phyloP scores from a whole-genome alignment of 2,888 invertebrate species.

The Phlogophora meticulosa region DNA sequence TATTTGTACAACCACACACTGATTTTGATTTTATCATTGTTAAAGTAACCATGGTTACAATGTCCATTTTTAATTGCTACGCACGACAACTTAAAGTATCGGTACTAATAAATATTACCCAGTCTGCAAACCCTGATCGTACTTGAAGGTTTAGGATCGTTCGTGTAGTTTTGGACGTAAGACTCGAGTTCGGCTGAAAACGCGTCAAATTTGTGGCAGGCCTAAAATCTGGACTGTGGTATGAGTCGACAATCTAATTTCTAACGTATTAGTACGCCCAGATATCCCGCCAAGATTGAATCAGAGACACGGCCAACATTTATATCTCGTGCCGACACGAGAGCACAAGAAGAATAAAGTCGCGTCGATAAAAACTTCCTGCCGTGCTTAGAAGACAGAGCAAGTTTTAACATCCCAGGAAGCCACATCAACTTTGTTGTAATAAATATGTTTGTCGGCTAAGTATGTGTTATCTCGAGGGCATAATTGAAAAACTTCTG shows the following conservation, averaged over 20 bases:
- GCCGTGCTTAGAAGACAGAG: conserved; percentile 22
- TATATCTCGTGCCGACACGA: neutral
- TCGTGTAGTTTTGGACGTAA: too few relatives aligned
- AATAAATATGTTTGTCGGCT: conserved; percentile 82
- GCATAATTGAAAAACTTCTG: conserved; percentile 89
- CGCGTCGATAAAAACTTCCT: conserved; percentile 34
- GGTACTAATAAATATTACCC: neutral
- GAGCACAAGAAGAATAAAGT: conserved; percentile 30
- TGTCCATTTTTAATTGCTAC: neutral
- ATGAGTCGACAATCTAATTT: neutral
- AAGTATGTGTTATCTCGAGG: conserved; percentile 79
- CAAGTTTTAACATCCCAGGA: conserved; percentile 52
- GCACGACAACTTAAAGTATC: neutral
- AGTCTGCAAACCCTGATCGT: neutral
- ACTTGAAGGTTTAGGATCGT: neutral
- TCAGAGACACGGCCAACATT: neutral
- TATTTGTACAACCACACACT: too few relatives aligned
- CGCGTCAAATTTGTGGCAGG: neutral
- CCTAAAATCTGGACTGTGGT: neutral
- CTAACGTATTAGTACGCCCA: neutral
- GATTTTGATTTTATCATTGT: too few relatives aligned
- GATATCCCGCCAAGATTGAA: conserved; percentile 13
- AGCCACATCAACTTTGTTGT: conserved; percentile 72
- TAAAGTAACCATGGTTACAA: neutral
- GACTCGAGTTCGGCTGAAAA: neutral